Evolutionary conservation across 2,113 vertebrate genomes (phyloP).

Genomic region (Xenopus borealis): DNA sequence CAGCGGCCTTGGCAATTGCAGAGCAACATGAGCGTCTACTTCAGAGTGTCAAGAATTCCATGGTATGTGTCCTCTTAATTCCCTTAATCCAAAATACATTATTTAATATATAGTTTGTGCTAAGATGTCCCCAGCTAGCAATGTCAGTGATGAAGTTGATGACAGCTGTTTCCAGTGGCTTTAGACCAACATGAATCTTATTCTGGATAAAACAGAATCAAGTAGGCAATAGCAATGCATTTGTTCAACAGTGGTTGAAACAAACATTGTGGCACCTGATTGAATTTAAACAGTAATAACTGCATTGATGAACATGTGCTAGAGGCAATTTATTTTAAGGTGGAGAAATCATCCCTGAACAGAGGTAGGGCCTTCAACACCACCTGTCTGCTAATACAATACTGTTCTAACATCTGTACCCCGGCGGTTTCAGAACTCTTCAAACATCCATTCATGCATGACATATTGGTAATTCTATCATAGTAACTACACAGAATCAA

Average conservation of each 20-base stretch:
- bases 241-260: not conserved
- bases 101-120: not conserved
- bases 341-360: no score
- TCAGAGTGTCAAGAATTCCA: constrained; percentile 65
- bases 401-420: no score
- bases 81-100: fast-evolving
- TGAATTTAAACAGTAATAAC: no score
- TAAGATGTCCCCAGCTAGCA: not conserved
- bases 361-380: no score
- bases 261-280: no score
- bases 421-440: no score
- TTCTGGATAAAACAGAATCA: not conserved
- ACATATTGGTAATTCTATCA: no score
- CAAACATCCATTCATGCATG: no score
- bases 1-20: constrained; percentile 71
- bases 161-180: not conserved
- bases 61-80: constrained; percentile 55
- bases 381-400: no score
- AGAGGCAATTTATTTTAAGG: no score
- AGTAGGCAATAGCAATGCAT: not conserved
- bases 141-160: not conserved
- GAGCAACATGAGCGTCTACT: constrained; percentile 70
- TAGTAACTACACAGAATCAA: no score
- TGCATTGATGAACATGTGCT: no score
- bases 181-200: not conserved